Evolutionary conservation across 2,888 invertebrate genomes (phyloP).

Genomic region (Candidula unifasciata): DNA sequence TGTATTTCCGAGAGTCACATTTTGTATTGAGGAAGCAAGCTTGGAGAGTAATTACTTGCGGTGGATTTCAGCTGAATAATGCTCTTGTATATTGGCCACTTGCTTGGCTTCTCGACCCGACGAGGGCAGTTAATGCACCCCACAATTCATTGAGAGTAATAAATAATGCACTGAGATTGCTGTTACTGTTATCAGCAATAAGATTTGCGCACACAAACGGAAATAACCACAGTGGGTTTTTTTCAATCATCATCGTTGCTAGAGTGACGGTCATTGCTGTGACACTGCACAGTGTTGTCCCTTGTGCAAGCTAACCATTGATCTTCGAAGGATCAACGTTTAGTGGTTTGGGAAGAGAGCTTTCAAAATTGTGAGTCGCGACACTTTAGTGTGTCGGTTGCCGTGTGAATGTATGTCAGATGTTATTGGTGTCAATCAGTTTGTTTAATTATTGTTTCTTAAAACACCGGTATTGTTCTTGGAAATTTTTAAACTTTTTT

Average conservation of each 20-base stretch:
- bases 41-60: not conserved
- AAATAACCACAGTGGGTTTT: not conserved
- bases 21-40: not conserved
- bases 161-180: not conserved
- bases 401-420: not conserved
- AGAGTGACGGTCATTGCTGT: not conserved
- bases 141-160: not conserved
- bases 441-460: not conserved
- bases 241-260: not conserved
- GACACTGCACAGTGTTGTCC: not conserved
- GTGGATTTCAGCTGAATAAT: not conserved
- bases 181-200: not conserved
- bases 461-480: too few relatives aligned
- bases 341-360: too few relatives aligned
- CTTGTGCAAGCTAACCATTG: not conserved
- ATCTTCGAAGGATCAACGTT: not conserved
- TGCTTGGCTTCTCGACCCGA: not conserved
- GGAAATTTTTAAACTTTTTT: too few relatives aligned
- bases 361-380: not conserved
- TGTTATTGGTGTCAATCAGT: not conserved
- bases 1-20: not conserved
- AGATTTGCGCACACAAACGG: not conserved
- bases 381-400: not conserved
- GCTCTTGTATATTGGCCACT: not conserved
- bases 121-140: not conserved